Percentiles rank a stretch among this genome's conserved stretches.
Conservation (phyloP, 1,140 invertebrate species). For the Euwallacea fornicatus region DNA sequence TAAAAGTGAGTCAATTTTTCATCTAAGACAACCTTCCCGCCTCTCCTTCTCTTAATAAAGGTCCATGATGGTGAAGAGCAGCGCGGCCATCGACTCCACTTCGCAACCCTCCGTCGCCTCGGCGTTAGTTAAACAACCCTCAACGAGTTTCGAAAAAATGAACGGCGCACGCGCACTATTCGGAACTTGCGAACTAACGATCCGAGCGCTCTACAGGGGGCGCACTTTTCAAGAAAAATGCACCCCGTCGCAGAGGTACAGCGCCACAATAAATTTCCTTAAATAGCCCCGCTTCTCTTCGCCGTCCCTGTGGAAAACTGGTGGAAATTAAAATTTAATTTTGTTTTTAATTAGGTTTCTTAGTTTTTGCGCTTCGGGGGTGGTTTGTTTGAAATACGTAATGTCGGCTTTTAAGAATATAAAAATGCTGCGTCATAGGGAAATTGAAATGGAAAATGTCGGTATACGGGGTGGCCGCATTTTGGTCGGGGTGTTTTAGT, state of each 20-base stretch:
- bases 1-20: no score
- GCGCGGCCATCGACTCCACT: conserved; percentile 2
- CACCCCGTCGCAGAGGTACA: conserved; percentile 33
- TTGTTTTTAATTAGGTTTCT: conserved; percentile 5
- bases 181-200: neutral
- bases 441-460: no score
- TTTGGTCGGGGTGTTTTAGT: no score
- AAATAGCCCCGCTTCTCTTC: conserved; percentile 2
- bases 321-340: neutral
- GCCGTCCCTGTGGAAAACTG: neutral
- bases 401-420: no score
- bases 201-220: conserved; percentile 36
- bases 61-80: no score
- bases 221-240: conserved; percentile 53
- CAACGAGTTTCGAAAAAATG: neutral
- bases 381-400: no score
- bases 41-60: no score
- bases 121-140: neutral
- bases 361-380: neutral
- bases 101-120: conserved; percentile 1
- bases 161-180: neutral
- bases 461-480: no score
- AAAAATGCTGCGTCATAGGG: no score
- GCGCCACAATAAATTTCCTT: conserved; percentile 30
- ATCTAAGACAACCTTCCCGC: no score